Evolutionary conservation across 2,113 vertebrate genomes (phyloP).

Genomic region (Mustela nigripes): DNA sequence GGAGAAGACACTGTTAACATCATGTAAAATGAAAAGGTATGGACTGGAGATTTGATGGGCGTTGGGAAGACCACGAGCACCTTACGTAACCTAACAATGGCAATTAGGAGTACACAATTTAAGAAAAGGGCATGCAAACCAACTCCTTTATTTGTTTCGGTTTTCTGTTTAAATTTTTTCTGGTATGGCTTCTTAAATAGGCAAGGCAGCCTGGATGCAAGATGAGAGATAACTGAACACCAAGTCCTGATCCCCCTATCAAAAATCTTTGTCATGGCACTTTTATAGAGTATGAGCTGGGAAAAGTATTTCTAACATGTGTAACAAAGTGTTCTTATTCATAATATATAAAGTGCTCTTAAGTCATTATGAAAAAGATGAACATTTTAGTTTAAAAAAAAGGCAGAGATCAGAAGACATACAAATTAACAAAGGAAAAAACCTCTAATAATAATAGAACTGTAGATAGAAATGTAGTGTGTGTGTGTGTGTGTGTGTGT

Average conservation of each 20-base stretch:
- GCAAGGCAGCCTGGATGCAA: neutral
- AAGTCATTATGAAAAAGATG: slow-evolving; percentile 1
- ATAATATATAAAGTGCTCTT: neutral
- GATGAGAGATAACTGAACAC: neutral
- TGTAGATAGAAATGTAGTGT: neutral
- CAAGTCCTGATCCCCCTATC: neutral
- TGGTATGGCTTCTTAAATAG: neutral
- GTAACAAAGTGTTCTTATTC: neutral
- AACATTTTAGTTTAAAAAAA: slow-evolving; percentile 40
- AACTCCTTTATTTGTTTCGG: neutral
- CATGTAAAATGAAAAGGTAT: neutral
- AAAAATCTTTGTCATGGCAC: neutral
- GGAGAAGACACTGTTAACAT: neutral
- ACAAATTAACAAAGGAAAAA: neutral
- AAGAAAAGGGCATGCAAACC: neutral
- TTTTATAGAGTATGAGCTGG: neutral
- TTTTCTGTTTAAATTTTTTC: neutral
- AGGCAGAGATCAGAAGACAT: neutral
- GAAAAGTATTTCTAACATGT: slow-evolving; percentile 16
- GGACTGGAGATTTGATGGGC: neutral
- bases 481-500: neutral
- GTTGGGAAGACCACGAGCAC: neutral
- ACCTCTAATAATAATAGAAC: slow-evolving; percentile 5
- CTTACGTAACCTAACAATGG: neutral
- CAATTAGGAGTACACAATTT: neutral